Evolutionary conservation across 92 coral and sea anemone genomes (phyloP).

Genomic region (Porites rus): DNA sequence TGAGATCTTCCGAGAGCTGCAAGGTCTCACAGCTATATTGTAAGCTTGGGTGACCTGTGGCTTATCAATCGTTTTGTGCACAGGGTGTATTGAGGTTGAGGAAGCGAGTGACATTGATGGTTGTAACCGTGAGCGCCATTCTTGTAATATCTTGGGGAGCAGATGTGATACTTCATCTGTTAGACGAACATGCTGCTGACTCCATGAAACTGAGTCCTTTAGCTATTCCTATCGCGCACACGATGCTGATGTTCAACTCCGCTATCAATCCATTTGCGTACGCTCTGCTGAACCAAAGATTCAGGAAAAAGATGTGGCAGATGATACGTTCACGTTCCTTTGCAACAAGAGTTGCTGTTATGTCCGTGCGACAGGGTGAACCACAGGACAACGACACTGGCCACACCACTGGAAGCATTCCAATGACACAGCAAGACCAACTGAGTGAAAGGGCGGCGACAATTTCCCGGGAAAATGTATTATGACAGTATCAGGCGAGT

Average conservation of each 20-base stretch:
- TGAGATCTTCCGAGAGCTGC: too few species aligned
- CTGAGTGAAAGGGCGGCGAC: too few species aligned
- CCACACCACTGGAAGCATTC: too few species aligned
- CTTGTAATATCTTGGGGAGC: background rate
- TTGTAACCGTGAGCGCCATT: background rate
- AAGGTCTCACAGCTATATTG: too few species aligned
- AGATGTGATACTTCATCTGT: background rate
- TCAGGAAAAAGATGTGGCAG: background rate
- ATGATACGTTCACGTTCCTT: background rate
- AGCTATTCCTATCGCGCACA: background rate
- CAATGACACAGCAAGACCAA: too few species aligned
- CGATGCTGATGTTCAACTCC: background rate
- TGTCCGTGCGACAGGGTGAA: background rate
- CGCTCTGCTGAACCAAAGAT: background rate
- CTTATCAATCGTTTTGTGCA: background rate
- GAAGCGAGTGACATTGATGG: background rate
- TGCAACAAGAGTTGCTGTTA: background rate
- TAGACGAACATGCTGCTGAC: background rate
- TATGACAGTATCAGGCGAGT: too few species aligned
- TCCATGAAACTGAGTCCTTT: background rate
- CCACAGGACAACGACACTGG: background rate
- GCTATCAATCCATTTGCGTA: conserved; percentile 7
- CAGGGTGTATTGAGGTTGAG: background rate
- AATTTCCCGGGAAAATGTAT: too few species aligned
- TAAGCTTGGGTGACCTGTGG: too few species aligned